A percentile compares a stretch with the other conserved stretches of the same genome.
phyloP scores from a whole-genome alignment of 2,888 invertebrate species.

The Tricholauxania praeusta region DNA sequence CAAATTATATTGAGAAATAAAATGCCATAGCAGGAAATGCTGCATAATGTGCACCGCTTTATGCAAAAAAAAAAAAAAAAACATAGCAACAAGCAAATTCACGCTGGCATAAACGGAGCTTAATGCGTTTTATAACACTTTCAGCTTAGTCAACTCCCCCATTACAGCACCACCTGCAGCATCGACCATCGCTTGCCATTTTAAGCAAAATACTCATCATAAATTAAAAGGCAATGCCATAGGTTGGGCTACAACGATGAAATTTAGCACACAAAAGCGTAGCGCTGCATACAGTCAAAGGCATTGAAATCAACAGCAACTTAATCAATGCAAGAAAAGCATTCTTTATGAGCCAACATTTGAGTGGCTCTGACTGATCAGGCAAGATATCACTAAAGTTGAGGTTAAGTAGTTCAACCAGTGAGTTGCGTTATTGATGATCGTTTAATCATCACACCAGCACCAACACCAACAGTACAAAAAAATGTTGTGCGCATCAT shows the following conservation, averaged over 20 bases:
- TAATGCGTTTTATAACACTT: constrained; percentile 4
- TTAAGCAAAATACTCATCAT: neutral
- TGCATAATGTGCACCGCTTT: constrained; percentile 26
- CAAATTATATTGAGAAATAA: neutral
- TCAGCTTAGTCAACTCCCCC: neutral
- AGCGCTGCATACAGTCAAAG: neutral
- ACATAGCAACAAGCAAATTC: constrained; percentile 62
- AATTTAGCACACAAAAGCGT: constrained; percentile 7
- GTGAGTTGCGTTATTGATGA: constrained; percentile 13
- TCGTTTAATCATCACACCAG: constrained; percentile 24
- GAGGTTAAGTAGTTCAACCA: too few species aligned
- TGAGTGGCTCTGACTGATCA: neutral
- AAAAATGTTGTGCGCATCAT: neutral
- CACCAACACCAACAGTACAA: neutral
- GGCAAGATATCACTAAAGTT: too few species aligned
- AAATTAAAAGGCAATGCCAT: constrained; percentile 1
- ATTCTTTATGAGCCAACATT: constrained; percentile 10
- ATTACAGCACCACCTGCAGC: neutral
- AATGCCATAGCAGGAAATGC: neutral
- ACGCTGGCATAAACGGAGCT: constrained; percentile 39
- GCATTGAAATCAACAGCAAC: constrained; percentile 22
- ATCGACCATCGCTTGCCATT: neutral
- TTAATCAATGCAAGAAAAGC: constrained; percentile 28
- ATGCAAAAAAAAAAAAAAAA: constrained; percentile 53
- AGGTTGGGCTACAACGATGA: constrained; percentile 2